A percentile compares a stretch with the other conserved stretches of the same genome.
These are phyloP conservation scores for Diloba caeruleocephala DNA, from an alignment of 2,888 invertebrate genomes.

Conservation along the genomic window DNA sequence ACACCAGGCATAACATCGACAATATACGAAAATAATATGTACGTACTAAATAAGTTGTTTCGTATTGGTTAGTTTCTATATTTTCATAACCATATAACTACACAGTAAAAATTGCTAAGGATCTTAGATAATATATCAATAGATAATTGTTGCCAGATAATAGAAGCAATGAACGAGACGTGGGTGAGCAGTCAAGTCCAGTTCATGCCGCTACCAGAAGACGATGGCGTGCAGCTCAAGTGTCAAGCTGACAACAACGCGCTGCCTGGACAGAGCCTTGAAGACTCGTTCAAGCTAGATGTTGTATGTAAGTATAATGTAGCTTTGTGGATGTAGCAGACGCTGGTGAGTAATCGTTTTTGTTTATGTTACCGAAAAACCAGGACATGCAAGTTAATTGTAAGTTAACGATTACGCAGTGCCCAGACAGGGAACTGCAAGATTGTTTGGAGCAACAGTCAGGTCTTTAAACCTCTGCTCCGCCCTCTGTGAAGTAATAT, in stretches of 20 bases:
- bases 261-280: constrained; percentile 92
- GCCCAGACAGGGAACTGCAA: constrained; percentile 92
- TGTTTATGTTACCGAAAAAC: constrained; percentile 91
- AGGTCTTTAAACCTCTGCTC: no score
- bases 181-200: constrained; percentile 93
- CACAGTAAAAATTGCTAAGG: no score
- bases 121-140: no score
- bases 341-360: no score
- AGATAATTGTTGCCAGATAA: constrained; percentile 84
- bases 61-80: no score
- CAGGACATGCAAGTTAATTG: constrained; percentile 95
- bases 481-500: no score
- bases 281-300: constrained; percentile 94
- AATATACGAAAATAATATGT: no score
- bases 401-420: constrained; percentile 95
- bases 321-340: no score
- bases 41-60: no score
- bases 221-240: constrained; percentile 94
- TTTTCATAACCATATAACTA: no score
- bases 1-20: no score
- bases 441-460: no score
- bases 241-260: constrained; percentile 96
- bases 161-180: constrained; percentile 91
- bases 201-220: constrained; percentile 95
- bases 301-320: constrained; percentile 95